Base-by-base conservation (phyloP, 2,113 vertebrate genomes). In the Meleagris gallopavo region DNA sequence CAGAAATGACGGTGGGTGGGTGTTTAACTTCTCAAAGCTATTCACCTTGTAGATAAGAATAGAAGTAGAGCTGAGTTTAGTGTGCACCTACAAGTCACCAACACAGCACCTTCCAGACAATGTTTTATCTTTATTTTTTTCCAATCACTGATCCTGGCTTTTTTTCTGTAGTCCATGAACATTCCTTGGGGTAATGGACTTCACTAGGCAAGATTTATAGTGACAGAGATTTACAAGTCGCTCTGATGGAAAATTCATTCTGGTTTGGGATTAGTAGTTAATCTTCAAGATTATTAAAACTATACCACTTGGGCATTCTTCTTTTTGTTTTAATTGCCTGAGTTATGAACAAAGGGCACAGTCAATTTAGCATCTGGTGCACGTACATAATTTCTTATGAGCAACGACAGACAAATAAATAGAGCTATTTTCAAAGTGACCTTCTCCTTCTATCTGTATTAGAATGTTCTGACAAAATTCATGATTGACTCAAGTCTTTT, bases 191-290 rank as follows among this genome's bases (percentile, higher is more conserved):
- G 66, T 81, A 94, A 86, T 27, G 70, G 72, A 69, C 36, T 79
- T 90, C 73, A 57, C 13, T 83, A 45, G 43, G 77, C 80, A 82
- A 78, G 94, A 82, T 95, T 94, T 82, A 84, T 69, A 92, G 36
- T 76, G 84, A 94, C 76, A 84, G 61, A 25, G 80, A 66, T 80
- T 73, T 88, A 58, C 73, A 92, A 90, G 77, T 27, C 86, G 76
- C 29, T 61, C 73, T 93, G 92, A 94, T 86, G 95, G 96, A 97
- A 97, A 97, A 94, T 88, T 95, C 90, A 95, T 96, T 97, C 91
- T 86, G 32, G 36, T 90, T 96, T 95, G 73, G 85, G 86, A 96
- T 96, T 95, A 97, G 93, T 43, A 76, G 76, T 32, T 94, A 95
- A 95, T 95, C 92, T 94, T 88, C 84, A 48, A 73, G 83, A 93